A percentile compares a stretch with the other conserved stretches of the same genome.
phyloP scores from a whole-genome alignment of 2,888 invertebrate genomes.

The Oligia strigilis region DNA sequence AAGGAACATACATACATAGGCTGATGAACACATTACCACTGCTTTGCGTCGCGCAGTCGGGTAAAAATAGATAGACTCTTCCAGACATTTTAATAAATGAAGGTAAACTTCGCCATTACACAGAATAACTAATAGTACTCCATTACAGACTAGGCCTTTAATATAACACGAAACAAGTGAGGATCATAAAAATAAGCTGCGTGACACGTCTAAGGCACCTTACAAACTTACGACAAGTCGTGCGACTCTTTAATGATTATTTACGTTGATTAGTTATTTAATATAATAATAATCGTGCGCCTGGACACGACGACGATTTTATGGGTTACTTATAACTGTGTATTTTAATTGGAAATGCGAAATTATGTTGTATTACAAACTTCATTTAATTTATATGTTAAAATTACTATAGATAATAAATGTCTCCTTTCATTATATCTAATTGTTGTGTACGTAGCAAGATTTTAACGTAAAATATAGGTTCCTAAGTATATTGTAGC shows the following conservation, averaged over 20 bases:
- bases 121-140: neutral
- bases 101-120: constrained; percentile 6
- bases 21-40: too few species aligned
- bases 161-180: constrained; percentile 52
- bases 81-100: constrained; percentile 10
- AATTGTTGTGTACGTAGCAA: neutral
- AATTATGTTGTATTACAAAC: neutral
- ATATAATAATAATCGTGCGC: constrained; percentile 50
- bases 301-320: constrained; percentile 44
- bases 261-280: constrained; percentile 31
- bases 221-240: constrained; percentile 53
- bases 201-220: constrained; percentile 49
- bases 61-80: neutral
- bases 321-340: constrained; percentile 10
- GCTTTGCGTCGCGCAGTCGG: too few species aligned
- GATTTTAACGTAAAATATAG: neutral
- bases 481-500: neutral
- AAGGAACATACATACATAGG: too few species aligned
- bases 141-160: constrained; percentile 36
- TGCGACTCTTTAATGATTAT: constrained; percentile 47
- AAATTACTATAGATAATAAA: neutral
- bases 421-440: neutral
- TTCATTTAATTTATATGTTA: neutral
- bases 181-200: constrained; percentile 60
- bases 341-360: constrained; percentile 43